phyloP scores from a whole-genome alignment of 2,888 invertebrate species.

The Abrostola tripartita region DNA sequence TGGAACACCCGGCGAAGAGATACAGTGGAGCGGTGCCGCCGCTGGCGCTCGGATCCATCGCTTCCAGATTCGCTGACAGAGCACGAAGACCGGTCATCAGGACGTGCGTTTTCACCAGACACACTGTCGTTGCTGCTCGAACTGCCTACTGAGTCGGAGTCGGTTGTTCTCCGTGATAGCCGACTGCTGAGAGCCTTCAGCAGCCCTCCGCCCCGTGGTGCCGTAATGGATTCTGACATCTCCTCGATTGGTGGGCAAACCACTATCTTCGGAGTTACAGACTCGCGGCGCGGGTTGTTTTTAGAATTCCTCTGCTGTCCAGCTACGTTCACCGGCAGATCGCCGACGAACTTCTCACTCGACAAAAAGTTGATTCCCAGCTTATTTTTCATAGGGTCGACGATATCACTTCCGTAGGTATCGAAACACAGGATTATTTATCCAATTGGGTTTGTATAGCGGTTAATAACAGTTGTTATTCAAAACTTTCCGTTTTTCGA shows the following conservation, averaged over 20 bases:
- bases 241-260: slow-evolving; percentile 85
- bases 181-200: slow-evolving; percentile 90
- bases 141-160: slow-evolving; percentile 80
- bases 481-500: slow-evolving; percentile 74
- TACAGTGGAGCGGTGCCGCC: slow-evolving; percentile 88
- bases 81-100: slow-evolving; percentile 84
- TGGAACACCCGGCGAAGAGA: slow-evolving; percentile 92
- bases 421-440: slow-evolving; percentile 54
- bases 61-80: slow-evolving; percentile 90
- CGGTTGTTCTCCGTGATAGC: slow-evolving; percentile 86
- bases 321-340: slow-evolving; percentile 71
- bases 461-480: slow-evolving; percentile 56
- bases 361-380: slow-evolving; percentile 72
- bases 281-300: slow-evolving; percentile 68
- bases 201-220: slow-evolving; percentile 89
- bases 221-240: slow-evolving; percentile 87
- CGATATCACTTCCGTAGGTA: slow-evolving; percentile 59
- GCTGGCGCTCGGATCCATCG: slow-evolving; percentile 87
- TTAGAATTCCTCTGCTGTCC: slow-evolving; percentile 67
- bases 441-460: slow-evolving; percentile 40
- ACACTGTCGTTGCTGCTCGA: slow-evolving; percentile 84
- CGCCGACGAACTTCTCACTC: slow-evolving; percentile 75
- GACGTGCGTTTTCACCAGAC: slow-evolving; percentile 75
- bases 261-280: slow-evolving; percentile 81
- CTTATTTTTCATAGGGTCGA: slow-evolving; percentile 81